phyloP scores from a whole-genome alignment of 64 coral and sea anemone genomes.

The Actinia equina region DNA sequence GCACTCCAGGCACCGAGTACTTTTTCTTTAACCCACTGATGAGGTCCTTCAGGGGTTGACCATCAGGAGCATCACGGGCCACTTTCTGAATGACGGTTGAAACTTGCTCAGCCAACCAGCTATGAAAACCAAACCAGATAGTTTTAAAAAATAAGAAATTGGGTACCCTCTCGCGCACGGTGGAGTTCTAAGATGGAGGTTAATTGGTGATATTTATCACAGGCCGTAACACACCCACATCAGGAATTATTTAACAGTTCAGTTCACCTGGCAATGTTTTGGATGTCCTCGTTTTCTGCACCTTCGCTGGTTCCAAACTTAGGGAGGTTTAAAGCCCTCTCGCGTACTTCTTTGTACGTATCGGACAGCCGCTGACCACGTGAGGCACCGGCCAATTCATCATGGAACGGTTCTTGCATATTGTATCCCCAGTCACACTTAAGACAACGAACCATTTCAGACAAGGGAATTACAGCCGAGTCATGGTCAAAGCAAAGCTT shows the following conservation, averaged over 20 bases:
- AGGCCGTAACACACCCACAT: no score
- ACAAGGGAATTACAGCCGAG: slow-evolving; percentile 40
- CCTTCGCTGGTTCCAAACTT: slow-evolving; percentile 84
- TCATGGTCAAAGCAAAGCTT: slow-evolving; percentile 78
- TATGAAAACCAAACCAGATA: neutral
- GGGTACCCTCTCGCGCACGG: no score
- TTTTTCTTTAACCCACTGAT: slow-evolving; percentile 57
- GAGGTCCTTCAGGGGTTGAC: slow-evolving; percentile 34
- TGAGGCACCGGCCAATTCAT: slow-evolving; percentile 37
- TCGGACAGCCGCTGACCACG: slow-evolving; percentile 55
- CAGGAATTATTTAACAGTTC: neutral
- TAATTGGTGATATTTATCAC: no score
- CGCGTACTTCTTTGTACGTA: slow-evolving; percentile 66
- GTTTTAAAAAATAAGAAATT: neutral
- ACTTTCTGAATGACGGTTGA: slow-evolving; percentile 42
- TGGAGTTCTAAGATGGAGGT: no score
- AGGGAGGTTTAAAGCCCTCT: slow-evolving; percentile 46
- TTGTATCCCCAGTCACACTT: slow-evolving; percentile 73
- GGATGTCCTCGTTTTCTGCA: slow-evolving; percentile 45
- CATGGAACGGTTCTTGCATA: slow-evolving; percentile 73
- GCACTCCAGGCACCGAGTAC: slow-evolving; percentile 50
- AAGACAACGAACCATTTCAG: slow-evolving; percentile 61
- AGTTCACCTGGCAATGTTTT: slow-evolving; percentile 51
- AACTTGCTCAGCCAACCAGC: slow-evolving; percentile 49
- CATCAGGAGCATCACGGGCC: slow-evolving; percentile 8